phyloP scores from a whole-genome alignment of 1,140 invertebrate species.

The Drosophila eugracilis region DNA sequence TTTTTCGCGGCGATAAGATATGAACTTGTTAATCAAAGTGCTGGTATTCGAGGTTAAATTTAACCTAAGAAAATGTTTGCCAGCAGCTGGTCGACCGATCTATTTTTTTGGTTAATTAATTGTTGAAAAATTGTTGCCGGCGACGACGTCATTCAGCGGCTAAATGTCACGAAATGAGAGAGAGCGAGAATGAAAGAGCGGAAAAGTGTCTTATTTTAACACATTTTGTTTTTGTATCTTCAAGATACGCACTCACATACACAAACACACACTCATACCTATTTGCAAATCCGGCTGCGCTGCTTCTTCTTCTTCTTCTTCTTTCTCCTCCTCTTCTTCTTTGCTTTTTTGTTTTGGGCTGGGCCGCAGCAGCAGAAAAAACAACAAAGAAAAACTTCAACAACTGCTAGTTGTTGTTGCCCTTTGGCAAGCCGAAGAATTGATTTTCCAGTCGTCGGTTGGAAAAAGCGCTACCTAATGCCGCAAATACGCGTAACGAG shows the following conservation, averaged over 20 bases:
- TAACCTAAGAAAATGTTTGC: slow-evolving; percentile 38
- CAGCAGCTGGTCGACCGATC: slow-evolving; percentile 35
- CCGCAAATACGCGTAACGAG: slow-evolving; percentile 68
- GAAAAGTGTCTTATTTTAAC: slow-evolving; percentile 74
- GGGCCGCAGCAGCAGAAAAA: slow-evolving; percentile 51
- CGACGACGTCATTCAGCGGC: slow-evolving; percentile 52
- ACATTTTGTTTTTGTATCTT: slow-evolving; percentile 52
- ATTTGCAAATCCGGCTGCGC: slow-evolving; percentile 77
- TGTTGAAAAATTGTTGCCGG: slow-evolving; percentile 58
- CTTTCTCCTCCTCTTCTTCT: slow-evolving; percentile 43
- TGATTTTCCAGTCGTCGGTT: slow-evolving; percentile 73
- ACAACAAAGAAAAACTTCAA: slow-evolving; percentile 55
- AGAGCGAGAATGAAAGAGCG: slow-evolving; percentile 53
- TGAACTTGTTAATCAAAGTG: slow-evolving; percentile 31
- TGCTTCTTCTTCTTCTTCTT: slow-evolving; percentile 47
- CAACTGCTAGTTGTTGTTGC: slow-evolving; percentile 69
- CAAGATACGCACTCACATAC: slow-evolving; percentile 48
- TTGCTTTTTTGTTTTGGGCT: slow-evolving; percentile 70
- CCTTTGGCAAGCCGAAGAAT: slow-evolving; percentile 66
- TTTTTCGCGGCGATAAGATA: slow-evolving; percentile 36
- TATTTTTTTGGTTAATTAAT: slow-evolving; percentile 53
- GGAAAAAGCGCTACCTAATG: slow-evolving; percentile 57
- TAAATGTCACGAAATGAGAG: slow-evolving; percentile 42
- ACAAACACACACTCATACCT: slow-evolving; percentile 33
- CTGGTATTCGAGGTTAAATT: slow-evolving; percentile 7